Conservation (phyloP, 2,113 vertebrate species). For the Tonatia bakeri region DNA sequence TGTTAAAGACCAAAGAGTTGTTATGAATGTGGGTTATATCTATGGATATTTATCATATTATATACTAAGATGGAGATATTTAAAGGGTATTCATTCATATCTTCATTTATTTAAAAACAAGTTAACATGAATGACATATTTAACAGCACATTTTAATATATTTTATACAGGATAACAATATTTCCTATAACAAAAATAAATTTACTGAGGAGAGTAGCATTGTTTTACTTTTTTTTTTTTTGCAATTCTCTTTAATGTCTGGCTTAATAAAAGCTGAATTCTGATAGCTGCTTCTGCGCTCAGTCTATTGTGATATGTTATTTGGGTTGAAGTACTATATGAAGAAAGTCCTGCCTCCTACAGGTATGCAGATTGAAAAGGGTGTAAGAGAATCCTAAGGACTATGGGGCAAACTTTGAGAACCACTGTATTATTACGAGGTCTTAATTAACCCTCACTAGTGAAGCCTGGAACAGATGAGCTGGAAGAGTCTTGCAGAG, state of each 20-base stretch:
- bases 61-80: conserved; percentile 4
- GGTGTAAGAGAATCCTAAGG: neutral
- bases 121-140: neutral
- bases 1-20: neutral
- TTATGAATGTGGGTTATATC: neutral
- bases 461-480: conserved; percentile 8
- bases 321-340: neutral
- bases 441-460: conserved; percentile 14
- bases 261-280: neutral
- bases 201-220: neutral
- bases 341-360: neutral
- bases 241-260: neutral
- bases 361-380: neutral
- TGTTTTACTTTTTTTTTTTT: neutral
- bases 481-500: neutral
- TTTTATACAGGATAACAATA: conserved; percentile 29
- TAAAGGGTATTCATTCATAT: neutral
- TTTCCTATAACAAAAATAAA: conserved; percentile 40
- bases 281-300: neutral
- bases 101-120: neutral
- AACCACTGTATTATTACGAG: neutral
- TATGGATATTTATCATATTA: neutral
- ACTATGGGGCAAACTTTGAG: neutral
- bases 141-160: neutral
- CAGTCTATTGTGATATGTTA: neutral